A percentile compares a stretch with the other conserved stretches of the same genome.
These are phyloP conservation scores for Drosophila ambigua DNA, from an alignment of 1,140 invertebrate species.

Conservation along the genomic window DNA sequence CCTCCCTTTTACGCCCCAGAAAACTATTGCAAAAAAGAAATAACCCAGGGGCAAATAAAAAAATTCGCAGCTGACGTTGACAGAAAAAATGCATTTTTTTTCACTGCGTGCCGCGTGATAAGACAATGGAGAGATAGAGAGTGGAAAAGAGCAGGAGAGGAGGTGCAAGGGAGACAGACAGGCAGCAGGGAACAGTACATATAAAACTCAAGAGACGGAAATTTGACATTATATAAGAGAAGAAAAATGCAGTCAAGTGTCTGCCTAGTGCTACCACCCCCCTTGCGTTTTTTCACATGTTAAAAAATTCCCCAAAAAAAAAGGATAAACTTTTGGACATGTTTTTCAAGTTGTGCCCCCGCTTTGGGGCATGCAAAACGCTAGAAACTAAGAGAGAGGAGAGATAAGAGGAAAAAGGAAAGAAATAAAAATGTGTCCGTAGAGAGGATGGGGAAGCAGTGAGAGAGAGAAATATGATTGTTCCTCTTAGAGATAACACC, in stretches of 20 bases:
- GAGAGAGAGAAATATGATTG: background rate
- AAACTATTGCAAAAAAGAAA: conserved; percentile 11
- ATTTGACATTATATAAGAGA: conserved; percentile 36
- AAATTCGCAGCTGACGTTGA: conserved; percentile 28
- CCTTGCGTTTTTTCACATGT: background rate
- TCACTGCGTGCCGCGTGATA: conserved; percentile 30
- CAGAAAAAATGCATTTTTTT: conserved; percentile 22
- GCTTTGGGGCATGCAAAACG: conserved; percentile 40
- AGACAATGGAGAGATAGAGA: conserved; percentile 5
- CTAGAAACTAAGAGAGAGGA: conserved; percentile 5
- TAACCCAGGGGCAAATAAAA: too few species aligned
- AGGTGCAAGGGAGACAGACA: too few species aligned
- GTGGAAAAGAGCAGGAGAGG: too few species aligned
- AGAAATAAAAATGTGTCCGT: background rate
- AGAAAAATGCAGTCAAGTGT: conserved; percentile 47
- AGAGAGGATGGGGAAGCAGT: background rate
- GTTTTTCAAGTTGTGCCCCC: conserved; percentile 31
- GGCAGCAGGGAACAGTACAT: background rate
- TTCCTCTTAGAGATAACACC: too few species aligned
- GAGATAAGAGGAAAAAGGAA: background rate
- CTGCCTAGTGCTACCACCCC: background rate
- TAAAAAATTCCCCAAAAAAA: conserved; percentile 30
- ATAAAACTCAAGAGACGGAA: conserved; percentile 30
- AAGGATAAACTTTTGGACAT: conserved; percentile 45
- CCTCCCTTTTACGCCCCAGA: conserved; percentile 11